Evolutionary conservation across 2,113 vertebrate genomes (phyloP), one percentile per base, ranked within the genome.

Genomic region (Nestor notabilis): DNA sequence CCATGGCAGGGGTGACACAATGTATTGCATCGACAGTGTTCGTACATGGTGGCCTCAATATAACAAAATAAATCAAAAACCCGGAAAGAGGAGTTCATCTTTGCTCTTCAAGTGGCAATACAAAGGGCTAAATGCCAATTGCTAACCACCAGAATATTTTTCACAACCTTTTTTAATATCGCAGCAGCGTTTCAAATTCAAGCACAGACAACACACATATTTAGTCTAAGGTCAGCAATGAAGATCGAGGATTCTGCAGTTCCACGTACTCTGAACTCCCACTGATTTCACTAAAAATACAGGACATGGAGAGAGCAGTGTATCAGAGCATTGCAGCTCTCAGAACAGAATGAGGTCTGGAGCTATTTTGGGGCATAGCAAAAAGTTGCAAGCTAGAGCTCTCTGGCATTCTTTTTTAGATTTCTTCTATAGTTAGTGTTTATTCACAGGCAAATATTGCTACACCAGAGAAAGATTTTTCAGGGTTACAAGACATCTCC

Each of bases 291-390:
- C 83, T 95, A 82, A 93, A 95, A 97, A 93, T 87, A 91, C 56
- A 85, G 92, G 91, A 91, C 81, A 64, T 37, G 86, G 39, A 94
- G 72, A 68, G 72, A 83, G 77, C 86, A 93, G 95, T 52, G 13
- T 49, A 82, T 76, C 44, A 25, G 80, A 94, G 88, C 76, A 65
- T 83, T 89, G 89, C 52, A 76, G 77, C 72, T 81, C 83, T 87
- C 61, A 23, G 74, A 89, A 71, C 83, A 93, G 83, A 97, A 96
- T 74, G 63, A 97, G 87, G 95, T 93, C 93, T 95, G 35, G 50
- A 92, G 89, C 81, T 95, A 96, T 94, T 94, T 23, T 89, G n/a
- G 65, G 93, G 79, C 39, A 77, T 5, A 89, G 81, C 4, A 61
- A 69, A 94, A 94, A 93, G 31, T 87, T 87, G 74, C 87, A 91